Conservation (phyloP, 2,797 vertebrate genomes). For the Sorex maritimensis region DNA sequence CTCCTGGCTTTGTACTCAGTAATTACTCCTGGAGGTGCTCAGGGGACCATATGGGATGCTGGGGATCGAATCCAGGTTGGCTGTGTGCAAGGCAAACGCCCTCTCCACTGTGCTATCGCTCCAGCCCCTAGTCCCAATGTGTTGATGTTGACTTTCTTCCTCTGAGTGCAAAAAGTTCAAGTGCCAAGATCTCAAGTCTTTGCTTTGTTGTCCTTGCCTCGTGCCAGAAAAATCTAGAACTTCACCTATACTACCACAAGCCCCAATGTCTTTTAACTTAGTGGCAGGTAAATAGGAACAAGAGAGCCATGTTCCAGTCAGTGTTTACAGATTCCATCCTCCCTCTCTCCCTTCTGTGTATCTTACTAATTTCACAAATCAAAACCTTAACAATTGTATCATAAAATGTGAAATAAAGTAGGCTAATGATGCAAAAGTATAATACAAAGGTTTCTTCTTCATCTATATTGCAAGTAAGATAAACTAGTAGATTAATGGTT, state of each 20-base stretch:
- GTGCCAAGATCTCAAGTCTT: slow-evolving; percentile 13
- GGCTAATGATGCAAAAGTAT: not conserved
- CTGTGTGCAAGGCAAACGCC: too few species aligned
- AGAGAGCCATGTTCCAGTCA: not conserved
- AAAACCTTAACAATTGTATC: not conserved
- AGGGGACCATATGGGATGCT: too few species aligned
- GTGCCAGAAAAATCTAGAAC: not conserved
- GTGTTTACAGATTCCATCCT: not conserved
- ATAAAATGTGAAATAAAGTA: not conserved
- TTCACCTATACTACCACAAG: not conserved
- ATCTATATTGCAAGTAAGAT: not conserved
- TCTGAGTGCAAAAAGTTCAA: not conserved
- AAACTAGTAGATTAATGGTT: not conserved
- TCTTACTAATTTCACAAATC: slow-evolving; percentile 21
- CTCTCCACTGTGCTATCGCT: too few species aligned
- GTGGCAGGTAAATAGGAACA: not conserved
- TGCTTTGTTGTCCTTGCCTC: not conserved
- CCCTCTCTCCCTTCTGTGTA: not conserved
- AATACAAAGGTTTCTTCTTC: slow-evolving; percentile 10
- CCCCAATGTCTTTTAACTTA: slow-evolving; percentile 8
- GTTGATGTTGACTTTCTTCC: not conserved
- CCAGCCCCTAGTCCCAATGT: not conserved
- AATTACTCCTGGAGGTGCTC: too few species aligned
- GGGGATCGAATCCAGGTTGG: too few species aligned
- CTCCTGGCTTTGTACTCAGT: too few species aligned